A percentile compares a stretch with the other conserved stretches of the same genome.
phyloP scores from a whole-genome alignment of 1,140 invertebrate genomes.

The Nephotettix cincticeps region DNA sequence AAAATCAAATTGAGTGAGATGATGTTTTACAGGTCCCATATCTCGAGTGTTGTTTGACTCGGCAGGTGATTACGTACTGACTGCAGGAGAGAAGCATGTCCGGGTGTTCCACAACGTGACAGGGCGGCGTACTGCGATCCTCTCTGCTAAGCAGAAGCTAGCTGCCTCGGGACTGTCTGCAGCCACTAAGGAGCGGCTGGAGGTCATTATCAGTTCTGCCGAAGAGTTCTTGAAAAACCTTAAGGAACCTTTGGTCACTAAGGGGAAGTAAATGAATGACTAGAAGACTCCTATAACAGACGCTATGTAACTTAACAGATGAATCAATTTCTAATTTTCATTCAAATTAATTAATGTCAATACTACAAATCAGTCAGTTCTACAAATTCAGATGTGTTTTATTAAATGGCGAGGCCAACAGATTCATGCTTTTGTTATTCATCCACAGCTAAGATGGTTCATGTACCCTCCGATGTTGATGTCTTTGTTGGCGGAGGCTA shows the following conservation, averaged over 20 bases:
- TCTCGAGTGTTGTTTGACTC: conserved; percentile 70
- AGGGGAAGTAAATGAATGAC: background rate
- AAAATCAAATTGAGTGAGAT: too few species aligned
- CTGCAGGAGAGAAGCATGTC: conserved; percentile 72
- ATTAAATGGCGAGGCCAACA: too few species aligned
- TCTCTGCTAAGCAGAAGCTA: conserved; percentile 63
- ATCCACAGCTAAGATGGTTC: too few species aligned
- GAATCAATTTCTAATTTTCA: too few species aligned
- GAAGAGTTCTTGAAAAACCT: conserved; percentile 55
- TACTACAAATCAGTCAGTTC: too few species aligned
- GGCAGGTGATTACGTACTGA: conserved; percentile 69
- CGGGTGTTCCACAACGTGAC: conserved; percentile 80
- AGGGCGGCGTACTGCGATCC: conserved; percentile 67
- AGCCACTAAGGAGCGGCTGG: conserved; percentile 70
- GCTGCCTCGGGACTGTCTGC: conserved; percentile 52
- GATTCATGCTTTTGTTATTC: too few species aligned
- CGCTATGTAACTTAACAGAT: too few species aligned
- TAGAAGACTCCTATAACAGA: too few species aligned
- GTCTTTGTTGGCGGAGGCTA: too few species aligned
- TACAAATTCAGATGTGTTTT: too few species aligned
- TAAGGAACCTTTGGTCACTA: conserved; percentile 16
- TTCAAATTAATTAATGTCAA: too few species aligned
- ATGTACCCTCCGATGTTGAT: too few species aligned
- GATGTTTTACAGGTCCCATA: conserved; percentile 62
- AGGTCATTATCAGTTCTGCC: conserved; percentile 66